Evolutionary conservation across 2,113 vertebrate species (phyloP).

Genomic region (Tetraodon nigroviridis): DNA sequence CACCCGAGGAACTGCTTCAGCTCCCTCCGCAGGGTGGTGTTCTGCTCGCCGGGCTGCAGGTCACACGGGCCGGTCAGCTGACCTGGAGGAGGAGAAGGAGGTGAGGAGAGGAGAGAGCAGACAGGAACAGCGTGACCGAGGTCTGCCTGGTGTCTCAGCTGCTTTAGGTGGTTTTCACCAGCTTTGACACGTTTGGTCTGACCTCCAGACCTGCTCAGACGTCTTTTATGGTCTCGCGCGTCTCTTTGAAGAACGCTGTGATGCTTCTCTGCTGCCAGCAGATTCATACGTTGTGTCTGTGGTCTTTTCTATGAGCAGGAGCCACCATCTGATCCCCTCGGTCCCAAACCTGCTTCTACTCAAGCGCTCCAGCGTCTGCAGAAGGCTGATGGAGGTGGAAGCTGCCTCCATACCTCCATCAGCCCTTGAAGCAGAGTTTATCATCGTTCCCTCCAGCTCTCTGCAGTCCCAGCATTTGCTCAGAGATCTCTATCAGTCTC

Average conservation of each 20-base stretch:
- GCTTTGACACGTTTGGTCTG: no score
- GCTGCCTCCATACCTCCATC: constrained; percentile 61
- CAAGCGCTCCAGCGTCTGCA: constrained; percentile 50
- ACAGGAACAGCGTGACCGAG: no score
- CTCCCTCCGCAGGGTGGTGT: constrained; percentile 86
- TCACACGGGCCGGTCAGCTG: constrained; percentile 79
- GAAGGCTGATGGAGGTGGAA: constrained; percentile 42
- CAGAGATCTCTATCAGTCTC: constrained; percentile 67
- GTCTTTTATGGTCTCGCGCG: no score
- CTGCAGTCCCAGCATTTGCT: constrained; percentile 54
- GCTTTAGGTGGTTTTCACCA: no score
- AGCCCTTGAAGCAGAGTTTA: constrained; percentile 68
- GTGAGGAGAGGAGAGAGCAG: background rate
- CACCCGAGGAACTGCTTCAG: constrained; percentile 95
- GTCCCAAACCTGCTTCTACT: constrained; percentile 70
- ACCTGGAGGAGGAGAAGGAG: constrained; percentile 50
- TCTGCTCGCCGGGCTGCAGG: constrained; percentile 81
- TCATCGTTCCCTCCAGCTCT: constrained; percentile 60
- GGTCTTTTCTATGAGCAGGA: constrained; percentile 18
- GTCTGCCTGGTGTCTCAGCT: no score
- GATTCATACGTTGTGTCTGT: background rate
- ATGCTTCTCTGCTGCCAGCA: background rate
- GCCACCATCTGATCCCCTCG: constrained; percentile 61
- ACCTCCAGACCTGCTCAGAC: no score
- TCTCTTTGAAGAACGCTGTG: background rate